These are phyloP conservation scores for Apeltes quadracus DNA, from an alignment of 2,113 vertebrate genomes.

Conservation along the genomic window DNA sequence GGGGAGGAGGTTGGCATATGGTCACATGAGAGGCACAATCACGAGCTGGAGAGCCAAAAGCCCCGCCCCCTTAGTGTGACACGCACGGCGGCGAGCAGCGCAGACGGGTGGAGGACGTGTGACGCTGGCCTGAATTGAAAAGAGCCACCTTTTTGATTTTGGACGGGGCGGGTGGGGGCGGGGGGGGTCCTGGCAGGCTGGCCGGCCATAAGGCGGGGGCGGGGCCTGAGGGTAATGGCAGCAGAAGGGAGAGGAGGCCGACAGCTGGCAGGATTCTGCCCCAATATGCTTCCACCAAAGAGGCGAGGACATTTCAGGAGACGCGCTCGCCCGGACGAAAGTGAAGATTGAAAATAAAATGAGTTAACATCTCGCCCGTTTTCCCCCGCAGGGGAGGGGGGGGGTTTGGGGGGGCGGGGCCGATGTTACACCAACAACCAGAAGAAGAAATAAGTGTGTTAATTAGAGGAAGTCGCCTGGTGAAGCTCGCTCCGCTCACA, in stretches of 20 bases:
- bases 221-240: constrained; percentile 97
- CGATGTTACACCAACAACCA: constrained; percentile 57
- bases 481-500: constrained; percentile 75
- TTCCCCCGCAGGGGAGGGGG: constrained; percentile 71
- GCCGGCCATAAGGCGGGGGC: constrained; percentile 97
- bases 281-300: constrained; percentile 99
- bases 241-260: constrained; percentile 98
- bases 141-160: constrained; percentile 82
- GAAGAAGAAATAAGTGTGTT: constrained; percentile 59
- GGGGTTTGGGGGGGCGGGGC: background rate
- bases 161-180: constrained; percentile 38
- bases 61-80: constrained; percentile 46
- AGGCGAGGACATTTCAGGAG: constrained; percentile 98
- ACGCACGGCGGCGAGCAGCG: constrained; percentile 52
- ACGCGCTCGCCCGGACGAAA: constrained; percentile 89
- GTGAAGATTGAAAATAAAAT: constrained; percentile 93
- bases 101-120: constrained; percentile 25
- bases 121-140: constrained; percentile 75
- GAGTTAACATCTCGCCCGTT: constrained; percentile 89
- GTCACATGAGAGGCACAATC: constrained; percentile 64
- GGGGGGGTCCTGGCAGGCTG: constrained; percentile 83
- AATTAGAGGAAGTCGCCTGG: constrained; percentile 81
- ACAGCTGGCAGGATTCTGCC: constrained; percentile 98
- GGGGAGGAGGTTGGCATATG: constrained; percentile 44
- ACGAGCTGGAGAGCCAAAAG: constrained; percentile 49